Evolutionary conservation across 2,797 vertebrate species (phyloP).

Genomic region (Xenentodon cancila): DNA sequence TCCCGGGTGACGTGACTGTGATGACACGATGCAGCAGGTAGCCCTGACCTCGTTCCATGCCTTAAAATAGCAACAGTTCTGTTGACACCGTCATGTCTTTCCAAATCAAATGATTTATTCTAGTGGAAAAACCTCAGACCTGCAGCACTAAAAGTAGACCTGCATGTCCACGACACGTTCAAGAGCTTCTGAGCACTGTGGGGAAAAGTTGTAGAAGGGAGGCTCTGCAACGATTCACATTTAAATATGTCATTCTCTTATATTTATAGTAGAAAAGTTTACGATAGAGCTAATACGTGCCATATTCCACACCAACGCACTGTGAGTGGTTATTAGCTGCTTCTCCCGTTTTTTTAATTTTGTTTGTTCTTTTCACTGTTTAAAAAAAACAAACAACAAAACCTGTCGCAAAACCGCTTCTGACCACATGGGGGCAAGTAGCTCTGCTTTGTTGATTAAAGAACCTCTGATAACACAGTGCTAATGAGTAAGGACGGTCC

Average conservation of each 20-base stretch:
- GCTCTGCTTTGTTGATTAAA: no score
- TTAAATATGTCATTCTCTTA: not conserved
- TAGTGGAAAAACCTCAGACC: conserved; percentile 33
- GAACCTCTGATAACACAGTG: no score
- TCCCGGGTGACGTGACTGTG: conserved; percentile 22
- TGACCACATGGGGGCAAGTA: no score
- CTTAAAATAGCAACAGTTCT: conserved; percentile 44
- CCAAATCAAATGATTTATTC: no score
- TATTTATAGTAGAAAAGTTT: no score
- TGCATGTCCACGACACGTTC: no score
- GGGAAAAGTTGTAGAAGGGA: not conserved
- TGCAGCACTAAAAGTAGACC: conserved; percentile 1
- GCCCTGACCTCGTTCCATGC: conserved; percentile 48
- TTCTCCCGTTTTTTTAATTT: conserved; percentile 17
- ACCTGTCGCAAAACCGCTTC: not conserved
- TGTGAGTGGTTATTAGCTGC: conserved; percentile 47
- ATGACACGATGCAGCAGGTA: conserved; percentile 45
- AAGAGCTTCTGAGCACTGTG: not conserved
- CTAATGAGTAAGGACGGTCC: no score
- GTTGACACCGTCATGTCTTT: not conserved
- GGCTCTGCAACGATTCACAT: no score
- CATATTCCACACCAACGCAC: conserved; percentile 61
- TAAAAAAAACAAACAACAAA: no score
- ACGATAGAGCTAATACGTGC: conserved; percentile 29
- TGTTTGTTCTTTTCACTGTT: not conserved